phyloP scores from a whole-genome alignment of 2,797 vertebrate species.

The Notamacropus eugenii region DNA sequence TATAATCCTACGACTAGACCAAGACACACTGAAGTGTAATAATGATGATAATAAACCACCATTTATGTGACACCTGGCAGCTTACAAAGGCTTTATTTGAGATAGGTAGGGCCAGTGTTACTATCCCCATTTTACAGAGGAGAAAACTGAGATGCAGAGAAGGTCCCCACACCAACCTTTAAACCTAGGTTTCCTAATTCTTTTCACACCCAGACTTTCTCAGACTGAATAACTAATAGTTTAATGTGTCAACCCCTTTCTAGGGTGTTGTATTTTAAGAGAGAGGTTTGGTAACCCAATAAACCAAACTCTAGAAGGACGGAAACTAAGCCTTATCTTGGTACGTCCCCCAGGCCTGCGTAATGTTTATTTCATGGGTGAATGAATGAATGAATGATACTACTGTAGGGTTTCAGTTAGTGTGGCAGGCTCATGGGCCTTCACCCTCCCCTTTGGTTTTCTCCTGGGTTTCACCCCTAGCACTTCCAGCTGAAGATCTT shows the following conservation, averaged over 20 bases:
- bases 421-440: not conserved
- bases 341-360: not conserved
- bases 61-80: not conserved
- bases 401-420: not conserved
- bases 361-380: not conserved
- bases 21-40: not conserved
- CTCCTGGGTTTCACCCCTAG: constrained; percentile 58
- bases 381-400: not conserved
- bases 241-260: not conserved
- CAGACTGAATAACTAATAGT: not conserved
- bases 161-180: not conserved
- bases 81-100: not conserved
- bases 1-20: not conserved
- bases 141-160: not conserved
- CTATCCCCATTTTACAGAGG: not conserved
- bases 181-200: not conserved
- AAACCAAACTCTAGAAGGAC: not conserved
- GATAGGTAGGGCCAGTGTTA: not conserved
- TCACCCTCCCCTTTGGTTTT: not conserved
- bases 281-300: not conserved
- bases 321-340: not conserved
- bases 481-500: constrained; percentile 78
- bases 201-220: not conserved
- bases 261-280: not conserved
- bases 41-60: too few species aligned